These are phyloP conservation scores for Setipinna tenuifilis DNA, from an alignment of 2,797 vertebrate genomes.

Conservation along the genomic window DNA sequence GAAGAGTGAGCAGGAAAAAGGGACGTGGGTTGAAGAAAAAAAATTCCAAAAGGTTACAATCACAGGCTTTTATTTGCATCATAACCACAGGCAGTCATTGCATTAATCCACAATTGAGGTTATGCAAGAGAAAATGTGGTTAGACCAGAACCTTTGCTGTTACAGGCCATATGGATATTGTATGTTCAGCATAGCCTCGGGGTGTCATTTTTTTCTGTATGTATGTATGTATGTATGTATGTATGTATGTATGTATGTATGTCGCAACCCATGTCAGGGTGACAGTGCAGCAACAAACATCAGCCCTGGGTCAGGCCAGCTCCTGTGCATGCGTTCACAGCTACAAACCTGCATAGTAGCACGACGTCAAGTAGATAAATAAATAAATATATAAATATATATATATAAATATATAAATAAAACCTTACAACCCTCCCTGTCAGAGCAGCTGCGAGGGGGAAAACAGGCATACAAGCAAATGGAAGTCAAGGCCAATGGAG, in stretches of 20 bases:
- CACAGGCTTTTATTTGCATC: conserved; percentile 22
- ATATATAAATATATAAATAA: not conserved
- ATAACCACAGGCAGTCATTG: not conserved
- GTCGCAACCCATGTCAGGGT: not conserved
- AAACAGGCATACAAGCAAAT: conserved; percentile 62
- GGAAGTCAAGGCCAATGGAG: conserved; percentile 69
- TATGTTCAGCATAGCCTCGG: not conserved
- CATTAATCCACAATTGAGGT: conserved; percentile 2
- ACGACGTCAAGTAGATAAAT: not conserved
- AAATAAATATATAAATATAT: not conserved
- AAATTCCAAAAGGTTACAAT: conserved; percentile 16
- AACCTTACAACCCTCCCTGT: not conserved
- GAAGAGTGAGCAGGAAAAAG: not conserved
- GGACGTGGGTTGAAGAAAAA: not conserved
- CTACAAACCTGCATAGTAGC: not conserved
- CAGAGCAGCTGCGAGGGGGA: conserved; percentile 4
- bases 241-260: not conserved
- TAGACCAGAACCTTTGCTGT: not conserved
- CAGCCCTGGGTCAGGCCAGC: not conserved
- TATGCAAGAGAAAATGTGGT: not conserved
- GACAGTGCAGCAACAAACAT: conserved; percentile 7
- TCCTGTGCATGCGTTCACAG: not conserved
- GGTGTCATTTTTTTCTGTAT: not conserved
- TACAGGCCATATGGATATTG: not conserved
- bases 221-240: no score